Evolutionary conservation across 2,113 vertebrate genomes (phyloP).

Genomic region (Xenotilapia longispinis): DNA sequence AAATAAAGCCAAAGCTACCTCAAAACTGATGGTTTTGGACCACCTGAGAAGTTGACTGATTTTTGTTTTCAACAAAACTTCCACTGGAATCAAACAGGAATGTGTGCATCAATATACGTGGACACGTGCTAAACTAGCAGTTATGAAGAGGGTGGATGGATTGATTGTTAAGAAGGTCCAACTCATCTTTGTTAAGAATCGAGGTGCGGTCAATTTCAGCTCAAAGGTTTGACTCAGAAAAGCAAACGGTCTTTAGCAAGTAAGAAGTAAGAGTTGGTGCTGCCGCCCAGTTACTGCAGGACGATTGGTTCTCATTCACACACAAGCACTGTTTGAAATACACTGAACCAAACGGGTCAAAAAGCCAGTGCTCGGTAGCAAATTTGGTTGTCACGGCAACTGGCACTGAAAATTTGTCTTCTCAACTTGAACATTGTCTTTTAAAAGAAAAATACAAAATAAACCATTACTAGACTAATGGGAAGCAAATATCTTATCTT

Average conservation of each 20-base stretch:
- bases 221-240: neutral
- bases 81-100: neutral
- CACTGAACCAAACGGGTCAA: neutral
- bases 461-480: neutral
- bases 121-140: neutral
- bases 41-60: neutral
- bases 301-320: neutral
- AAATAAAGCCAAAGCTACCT: neutral
- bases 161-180: neutral
- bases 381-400: neutral
- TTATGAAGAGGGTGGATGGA: neutral
- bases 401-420: neutral
- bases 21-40: neutral
- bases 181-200: neutral
- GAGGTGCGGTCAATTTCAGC: neutral
- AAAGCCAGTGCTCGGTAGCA: neutral
- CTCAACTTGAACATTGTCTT: neutral
- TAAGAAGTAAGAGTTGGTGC: neutral
- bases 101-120: neutral
- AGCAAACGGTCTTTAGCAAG: neutral
- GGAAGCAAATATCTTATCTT: neutral
- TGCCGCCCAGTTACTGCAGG: neutral
- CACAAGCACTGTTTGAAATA: neutral
- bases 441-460: neutral
- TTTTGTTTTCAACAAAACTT: neutral